These are phyloP conservation scores for Acanthopleura granulata DNA, from an alignment of 2,888 invertebrate genomes.

Conservation along the genomic window DNA sequence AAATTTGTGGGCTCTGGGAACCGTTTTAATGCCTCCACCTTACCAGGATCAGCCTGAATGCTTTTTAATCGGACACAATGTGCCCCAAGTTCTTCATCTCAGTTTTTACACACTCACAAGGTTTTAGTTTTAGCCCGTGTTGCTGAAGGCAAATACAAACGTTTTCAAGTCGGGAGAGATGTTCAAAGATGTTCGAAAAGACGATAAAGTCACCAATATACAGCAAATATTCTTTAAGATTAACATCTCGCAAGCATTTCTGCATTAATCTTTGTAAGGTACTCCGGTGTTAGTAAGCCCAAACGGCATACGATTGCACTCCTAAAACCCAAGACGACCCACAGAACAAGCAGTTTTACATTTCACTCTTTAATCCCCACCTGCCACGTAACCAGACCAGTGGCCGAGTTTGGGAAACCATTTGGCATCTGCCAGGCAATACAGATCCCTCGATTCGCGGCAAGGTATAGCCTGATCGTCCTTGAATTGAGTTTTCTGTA, in stretches of 20 bases:
- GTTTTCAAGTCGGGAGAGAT: background rate
- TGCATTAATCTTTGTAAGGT: slow-evolving; percentile 1
- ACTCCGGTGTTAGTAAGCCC: background rate
- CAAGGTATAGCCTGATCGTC: too few relatives aligned
- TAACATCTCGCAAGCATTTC: slow-evolving; percentile 7
- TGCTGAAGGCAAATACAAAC: background rate
- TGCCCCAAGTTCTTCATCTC: background rate
- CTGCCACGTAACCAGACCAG: too few relatives aligned
- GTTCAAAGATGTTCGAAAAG: background rate
- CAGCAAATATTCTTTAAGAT: background rate
- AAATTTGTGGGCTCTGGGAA: background rate
- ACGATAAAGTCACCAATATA: background rate
- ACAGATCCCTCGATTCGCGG: too few relatives aligned
- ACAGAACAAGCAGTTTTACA: background rate
- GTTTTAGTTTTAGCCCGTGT: slow-evolving; percentile 2
- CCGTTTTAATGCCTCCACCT: too few relatives aligned
- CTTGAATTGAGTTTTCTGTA: background rate
- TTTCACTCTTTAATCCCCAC: too few relatives aligned
- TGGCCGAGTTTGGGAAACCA: too few relatives aligned
- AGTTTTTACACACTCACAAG: background rate
- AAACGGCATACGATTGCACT: slow-evolving; percentile 7
- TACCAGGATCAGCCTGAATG: background rate
- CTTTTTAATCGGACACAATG: background rate
- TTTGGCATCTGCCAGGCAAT: too few relatives aligned
- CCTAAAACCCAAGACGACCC: background rate